These are phyloP conservation scores for Melanotaenia pygmaea DNA, from an alignment of 2,797 vertebrate genomes.

Conservation along the genomic window DNA sequence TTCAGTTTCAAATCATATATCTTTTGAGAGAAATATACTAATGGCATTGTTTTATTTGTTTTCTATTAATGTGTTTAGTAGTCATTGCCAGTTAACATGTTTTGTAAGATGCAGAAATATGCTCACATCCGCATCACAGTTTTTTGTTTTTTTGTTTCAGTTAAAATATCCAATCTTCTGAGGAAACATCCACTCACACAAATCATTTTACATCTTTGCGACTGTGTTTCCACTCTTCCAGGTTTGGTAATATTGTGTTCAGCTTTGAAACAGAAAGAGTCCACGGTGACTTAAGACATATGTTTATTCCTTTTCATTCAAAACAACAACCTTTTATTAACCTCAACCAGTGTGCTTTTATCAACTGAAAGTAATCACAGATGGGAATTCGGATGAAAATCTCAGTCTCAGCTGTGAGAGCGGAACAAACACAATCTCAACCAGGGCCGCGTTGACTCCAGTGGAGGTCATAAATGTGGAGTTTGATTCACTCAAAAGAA, in stretches of 20 bases:
- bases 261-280: constrained; percentile 3
- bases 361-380: constrained; percentile 24
- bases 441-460: not conserved
- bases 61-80: not conserved
- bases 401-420: constrained; percentile 11
- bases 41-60: not conserved
- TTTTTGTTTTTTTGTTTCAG: no score
- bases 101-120: not conserved
- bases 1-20: not conserved
- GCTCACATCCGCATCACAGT: not conserved
- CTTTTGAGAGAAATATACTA: not conserved
- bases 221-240: not conserved
- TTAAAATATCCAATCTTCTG: not conserved
- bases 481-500: constrained; percentile 20
- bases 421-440: constrained; percentile 10
- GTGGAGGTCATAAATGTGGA: constrained; percentile 15
- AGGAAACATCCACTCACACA: not conserved
- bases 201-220: not conserved
- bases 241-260: constrained; percentile 6
- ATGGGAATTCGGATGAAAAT: constrained; percentile 23
- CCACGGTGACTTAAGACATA: constrained; percentile 6
- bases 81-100: not conserved
- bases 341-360: constrained; percentile 22
- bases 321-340: constrained; percentile 22
- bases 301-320: constrained; percentile 29